Conservation (phyloP, 2,888 invertebrate genomes). For the Azorinus chamasolen region DNA sequence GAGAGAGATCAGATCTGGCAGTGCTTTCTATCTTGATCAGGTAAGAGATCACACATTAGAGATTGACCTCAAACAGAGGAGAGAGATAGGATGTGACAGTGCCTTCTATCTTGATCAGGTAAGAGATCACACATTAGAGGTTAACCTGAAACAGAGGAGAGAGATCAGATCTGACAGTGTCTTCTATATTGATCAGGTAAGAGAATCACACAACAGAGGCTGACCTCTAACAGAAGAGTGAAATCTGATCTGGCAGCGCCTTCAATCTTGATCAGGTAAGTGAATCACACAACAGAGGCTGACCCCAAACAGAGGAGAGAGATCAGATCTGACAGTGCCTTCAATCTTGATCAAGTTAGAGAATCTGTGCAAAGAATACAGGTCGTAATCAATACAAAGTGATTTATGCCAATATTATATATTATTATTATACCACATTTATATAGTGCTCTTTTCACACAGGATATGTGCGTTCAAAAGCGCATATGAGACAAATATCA, state of each 20-base stretch:
- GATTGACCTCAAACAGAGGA: conserved; percentile 97
- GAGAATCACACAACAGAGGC: conserved; percentile 99
- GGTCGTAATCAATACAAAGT: too few relatives aligned
- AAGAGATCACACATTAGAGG: conserved; percentile 98
- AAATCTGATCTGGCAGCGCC: conserved; percentile 95
- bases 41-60: conserved; percentile 99
- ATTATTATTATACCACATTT: too few relatives aligned
- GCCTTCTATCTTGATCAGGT: conserved; percentile 98
- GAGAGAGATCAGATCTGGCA: conserved; percentile 95
- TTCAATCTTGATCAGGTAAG: conserved; percentile 97
- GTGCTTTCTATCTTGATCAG: conserved; percentile 97
- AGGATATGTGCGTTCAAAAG: too few relatives aligned
- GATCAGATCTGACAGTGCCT: conserved; percentile 94
- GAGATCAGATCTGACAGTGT: conserved; percentile 96
- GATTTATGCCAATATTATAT: too few relatives aligned
- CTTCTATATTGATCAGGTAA: conserved; percentile 97
- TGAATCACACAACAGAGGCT: conserved; percentile 98
- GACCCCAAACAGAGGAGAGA: conserved; percentile 98
- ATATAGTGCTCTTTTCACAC: too few relatives aligned
- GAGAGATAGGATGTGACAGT: conserved; percentile 95
- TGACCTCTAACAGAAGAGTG: conserved; percentile 97
- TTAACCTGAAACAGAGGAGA: conserved; percentile 97
- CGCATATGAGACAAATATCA: too few relatives aligned
- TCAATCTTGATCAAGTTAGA: conserved; percentile 97
- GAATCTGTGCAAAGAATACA: too few relatives aligned